Conservation (phyloP, 2,888 invertebrate species). For the Perithous albicinctus region DNA sequence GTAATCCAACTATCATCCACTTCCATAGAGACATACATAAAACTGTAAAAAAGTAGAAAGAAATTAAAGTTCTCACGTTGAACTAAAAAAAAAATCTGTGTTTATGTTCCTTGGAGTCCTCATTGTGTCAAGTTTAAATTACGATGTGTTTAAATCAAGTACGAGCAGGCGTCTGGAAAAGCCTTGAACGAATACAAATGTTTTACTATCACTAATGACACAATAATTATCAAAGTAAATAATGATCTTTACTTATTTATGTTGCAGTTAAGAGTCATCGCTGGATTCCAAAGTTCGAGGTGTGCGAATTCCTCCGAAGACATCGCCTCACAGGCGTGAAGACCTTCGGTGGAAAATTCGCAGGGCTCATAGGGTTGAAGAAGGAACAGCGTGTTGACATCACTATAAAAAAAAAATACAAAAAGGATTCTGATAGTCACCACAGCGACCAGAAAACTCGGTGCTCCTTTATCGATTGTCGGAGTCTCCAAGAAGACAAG, state of each 20-base stretch:
- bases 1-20: neutral
- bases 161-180: neutral
- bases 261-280: slow-evolving; percentile 9
- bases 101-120: neutral
- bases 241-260: neutral
- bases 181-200: neutral
- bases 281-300: neutral
- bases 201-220: neutral
- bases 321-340: neutral
- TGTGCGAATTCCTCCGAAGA: neutral
- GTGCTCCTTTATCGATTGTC: slow-evolving; percentile 17
- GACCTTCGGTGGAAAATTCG: neutral
- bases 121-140: slow-evolving; percentile 21
- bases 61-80: slow-evolving; percentile 18
- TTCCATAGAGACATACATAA: neutral
- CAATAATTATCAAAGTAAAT: neutral
- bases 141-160: neutral
- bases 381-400: neutral
- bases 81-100: neutral
- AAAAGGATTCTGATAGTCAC: neutral
- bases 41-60: neutral
- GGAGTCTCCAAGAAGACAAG: neutral
- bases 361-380: neutral
- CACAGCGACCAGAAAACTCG: neutral
- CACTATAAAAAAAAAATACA: too few relatives aligned